Conservation (phyloP, 1,140 invertebrate genomes). For the Tribolium madens region DNA sequence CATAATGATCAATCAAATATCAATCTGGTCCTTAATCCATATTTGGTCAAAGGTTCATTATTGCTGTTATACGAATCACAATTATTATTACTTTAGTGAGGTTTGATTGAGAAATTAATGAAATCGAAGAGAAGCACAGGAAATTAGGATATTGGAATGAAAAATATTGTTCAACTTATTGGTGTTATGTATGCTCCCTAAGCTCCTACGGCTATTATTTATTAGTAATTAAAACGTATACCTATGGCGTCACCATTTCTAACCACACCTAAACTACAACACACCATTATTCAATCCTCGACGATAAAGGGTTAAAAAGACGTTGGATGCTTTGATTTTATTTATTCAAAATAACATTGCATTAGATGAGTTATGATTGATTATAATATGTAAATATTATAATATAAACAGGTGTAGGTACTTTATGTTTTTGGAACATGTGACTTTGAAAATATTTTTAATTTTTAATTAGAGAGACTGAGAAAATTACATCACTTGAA, state of each 20-base stretch:
- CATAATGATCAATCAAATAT: constrained; percentile 44
- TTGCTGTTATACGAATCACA: background rate
- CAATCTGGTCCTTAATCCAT: constrained; percentile 43
- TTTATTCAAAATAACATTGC: too few species aligned
- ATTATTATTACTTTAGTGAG: background rate
- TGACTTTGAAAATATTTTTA: too few species aligned
- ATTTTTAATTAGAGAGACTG: too few species aligned
- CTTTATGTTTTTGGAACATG: too few species aligned
- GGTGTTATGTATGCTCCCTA: background rate
- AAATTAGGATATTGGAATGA: background rate
- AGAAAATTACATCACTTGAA: too few species aligned
- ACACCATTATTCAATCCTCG: background rate
- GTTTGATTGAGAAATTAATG: background rate
- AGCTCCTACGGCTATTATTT: background rate
- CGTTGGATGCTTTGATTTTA: too few species aligned
- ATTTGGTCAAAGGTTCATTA: constrained; percentile 16
- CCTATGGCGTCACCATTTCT: background rate
- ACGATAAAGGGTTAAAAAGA: background rate
- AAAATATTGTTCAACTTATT: background rate
- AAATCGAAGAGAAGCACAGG: background rate
- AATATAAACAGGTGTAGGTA: too few species aligned
- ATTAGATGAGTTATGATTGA: too few species aligned
- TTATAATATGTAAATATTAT: too few species aligned
- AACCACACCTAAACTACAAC: background rate
- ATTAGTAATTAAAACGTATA: background rate